phyloP scores from a whole-genome alignment of 2,888 invertebrate species.

The Liopterus haemorrhoidalis region DNA sequence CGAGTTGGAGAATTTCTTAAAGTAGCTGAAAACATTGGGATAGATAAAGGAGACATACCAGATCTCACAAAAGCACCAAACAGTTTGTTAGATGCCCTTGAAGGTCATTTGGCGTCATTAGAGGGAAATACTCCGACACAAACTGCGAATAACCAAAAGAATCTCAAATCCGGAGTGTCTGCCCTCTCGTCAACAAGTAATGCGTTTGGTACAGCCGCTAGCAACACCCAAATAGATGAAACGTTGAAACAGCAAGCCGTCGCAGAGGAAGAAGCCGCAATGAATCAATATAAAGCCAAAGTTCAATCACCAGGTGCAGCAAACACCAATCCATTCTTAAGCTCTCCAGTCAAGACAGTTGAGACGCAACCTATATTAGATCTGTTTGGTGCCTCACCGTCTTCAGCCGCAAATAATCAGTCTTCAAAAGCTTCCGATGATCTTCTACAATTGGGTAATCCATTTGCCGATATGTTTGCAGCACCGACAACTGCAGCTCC shows the following conservation, averaged over 20 bases:
- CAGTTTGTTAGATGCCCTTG: slow-evolving; percentile 93
- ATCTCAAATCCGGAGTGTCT: slow-evolving; percentile 83
- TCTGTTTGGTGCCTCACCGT: slow-evolving; percentile 64
- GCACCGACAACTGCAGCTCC: slow-evolving; percentile 32
- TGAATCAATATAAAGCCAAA: slow-evolving; percentile 91
- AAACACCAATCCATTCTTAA: slow-evolving; percentile 80
- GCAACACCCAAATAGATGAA: slow-evolving; percentile 75
- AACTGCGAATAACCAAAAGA: slow-evolving; percentile 79
- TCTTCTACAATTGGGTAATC: slow-evolving; percentile 80
- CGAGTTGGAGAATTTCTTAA: slow-evolving; percentile 97
- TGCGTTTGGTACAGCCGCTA: slow-evolving; percentile 79
- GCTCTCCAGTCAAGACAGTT: slow-evolving; percentile 50
- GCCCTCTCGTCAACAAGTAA: slow-evolving; percentile 83
- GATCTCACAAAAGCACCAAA: slow-evolving; percentile 98
- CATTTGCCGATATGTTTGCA: slow-evolving; percentile 72
- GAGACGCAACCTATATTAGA: slow-evolving; percentile 64
- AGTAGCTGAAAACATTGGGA: slow-evolving; percentile 84
- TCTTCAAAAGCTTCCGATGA: slow-evolving; percentile 76
- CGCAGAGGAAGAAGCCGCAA: slow-evolving; percentile 92
- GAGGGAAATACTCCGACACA: slow-evolving; percentile 91
- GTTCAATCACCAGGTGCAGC: slow-evolving; percentile 70
- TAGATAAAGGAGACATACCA: slow-evolving; percentile 98
- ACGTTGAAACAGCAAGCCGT: slow-evolving; percentile 78
- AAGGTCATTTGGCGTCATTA: slow-evolving; percentile 89
- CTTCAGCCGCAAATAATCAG: slow-evolving; percentile 40